Evolutionary conservation across 2,797 vertebrate genomes (phyloP).

Genomic region (Eremophila alpestris): DNA sequence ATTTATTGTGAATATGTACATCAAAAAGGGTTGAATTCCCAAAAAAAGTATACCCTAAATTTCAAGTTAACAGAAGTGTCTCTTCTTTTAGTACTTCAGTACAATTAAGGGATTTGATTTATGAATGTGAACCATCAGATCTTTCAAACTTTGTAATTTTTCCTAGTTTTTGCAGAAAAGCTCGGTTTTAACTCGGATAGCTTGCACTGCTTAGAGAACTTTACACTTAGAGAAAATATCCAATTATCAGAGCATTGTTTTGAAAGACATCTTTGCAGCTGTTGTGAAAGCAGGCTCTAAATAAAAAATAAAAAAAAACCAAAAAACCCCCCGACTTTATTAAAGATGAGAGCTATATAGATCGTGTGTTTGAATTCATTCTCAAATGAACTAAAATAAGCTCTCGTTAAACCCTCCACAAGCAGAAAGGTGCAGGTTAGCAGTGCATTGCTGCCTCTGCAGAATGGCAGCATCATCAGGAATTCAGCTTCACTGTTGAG

Average conservation of each 20-base stretch:
- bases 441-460: background rate
- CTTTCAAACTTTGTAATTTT: background rate
- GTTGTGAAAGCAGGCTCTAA: background rate
- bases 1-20: background rate
- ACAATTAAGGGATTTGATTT: background rate
- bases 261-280: background rate
- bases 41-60: background rate
- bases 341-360: background rate
- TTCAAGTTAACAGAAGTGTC: background rate
- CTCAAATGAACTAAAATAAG: background rate
- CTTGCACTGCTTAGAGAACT: background rate
- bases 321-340: rapidly evolving
- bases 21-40: background rate
- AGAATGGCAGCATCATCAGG: background rate
- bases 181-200: background rate
- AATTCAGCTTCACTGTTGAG: background rate
- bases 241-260: background rate
- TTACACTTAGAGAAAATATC: background rate
- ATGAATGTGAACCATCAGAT: background rate
- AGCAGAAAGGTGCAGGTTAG: background rate
- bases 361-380: background rate
- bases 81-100: background rate
- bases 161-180: background rate
- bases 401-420: background rate
- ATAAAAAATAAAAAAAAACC: background rate